Percentiles rank a stretch among this genome's conserved stretches.
phyloP scores from a whole-genome alignment of 2,113 vertebrate species.

The Chelonoidis abingdonii region DNA sequence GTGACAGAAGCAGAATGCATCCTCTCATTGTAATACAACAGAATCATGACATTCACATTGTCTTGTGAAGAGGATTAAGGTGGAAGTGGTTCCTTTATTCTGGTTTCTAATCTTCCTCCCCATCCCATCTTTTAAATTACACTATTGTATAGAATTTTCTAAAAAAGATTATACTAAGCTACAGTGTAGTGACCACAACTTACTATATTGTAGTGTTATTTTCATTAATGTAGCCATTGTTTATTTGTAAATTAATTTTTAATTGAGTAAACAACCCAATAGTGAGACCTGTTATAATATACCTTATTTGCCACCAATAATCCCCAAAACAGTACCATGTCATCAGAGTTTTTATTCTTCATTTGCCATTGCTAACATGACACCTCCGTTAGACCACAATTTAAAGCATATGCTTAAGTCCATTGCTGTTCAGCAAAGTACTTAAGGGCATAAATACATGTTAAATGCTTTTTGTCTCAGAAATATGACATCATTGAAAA shows the following conservation, averaged over 20 bases:
- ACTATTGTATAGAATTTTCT: background rate
- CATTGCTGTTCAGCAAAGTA: background rate
- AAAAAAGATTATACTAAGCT: background rate
- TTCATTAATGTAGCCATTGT: background rate
- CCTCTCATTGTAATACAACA: constrained; percentile 10
- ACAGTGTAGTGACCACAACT: background rate
- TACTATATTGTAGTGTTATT: background rate
- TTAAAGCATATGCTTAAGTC: background rate
- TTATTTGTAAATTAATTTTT: background rate
- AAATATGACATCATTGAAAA: background rate
- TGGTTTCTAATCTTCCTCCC: background rate
- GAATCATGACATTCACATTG: background rate
- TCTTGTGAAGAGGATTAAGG: background rate
- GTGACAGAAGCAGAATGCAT: background rate
- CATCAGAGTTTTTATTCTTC: background rate
- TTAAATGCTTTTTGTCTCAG: background rate
- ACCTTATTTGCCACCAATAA: background rate
- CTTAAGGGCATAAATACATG: background rate
- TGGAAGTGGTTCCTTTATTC: background rate
- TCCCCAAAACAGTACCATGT: background rate
- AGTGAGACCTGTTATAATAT: background rate
- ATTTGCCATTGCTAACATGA: background rate
- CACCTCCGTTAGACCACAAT: background rate
- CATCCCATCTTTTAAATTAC: background rate
- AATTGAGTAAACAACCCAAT: background rate